Percentiles rank a stretch among this genome's conserved stretches.
These are phyloP conservation scores for Oppia nitens DNA, from an alignment of 1,140 invertebrate species.

Conservation along the genomic window DNA sequence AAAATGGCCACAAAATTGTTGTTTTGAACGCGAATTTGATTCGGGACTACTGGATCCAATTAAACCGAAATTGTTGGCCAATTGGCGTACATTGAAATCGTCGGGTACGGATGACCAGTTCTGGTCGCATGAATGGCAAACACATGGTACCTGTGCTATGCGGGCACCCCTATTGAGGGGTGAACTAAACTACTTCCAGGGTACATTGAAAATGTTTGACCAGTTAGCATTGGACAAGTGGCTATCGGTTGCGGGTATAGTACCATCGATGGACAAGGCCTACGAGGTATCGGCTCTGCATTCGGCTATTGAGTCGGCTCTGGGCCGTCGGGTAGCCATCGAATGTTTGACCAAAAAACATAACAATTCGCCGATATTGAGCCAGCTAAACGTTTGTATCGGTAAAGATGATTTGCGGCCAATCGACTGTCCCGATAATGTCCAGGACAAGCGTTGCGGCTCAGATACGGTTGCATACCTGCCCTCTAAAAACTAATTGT, in stretches of 20 bases:
- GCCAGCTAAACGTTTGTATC: constrained; percentile 14
- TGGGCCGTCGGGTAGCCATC: constrained; percentile 5
- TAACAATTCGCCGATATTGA: constrained; percentile 10
- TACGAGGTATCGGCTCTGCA: constrained; percentile 4
- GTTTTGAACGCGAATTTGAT: constrained; percentile 11
- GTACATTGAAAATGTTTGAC: constrained; percentile 11
- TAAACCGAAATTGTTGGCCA: constrained; percentile 5
- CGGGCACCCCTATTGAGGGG: constrained; percentile 11
- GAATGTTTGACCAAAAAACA: constrained; percentile 10
- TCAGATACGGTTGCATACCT: background rate
- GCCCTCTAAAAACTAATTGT: background rate
- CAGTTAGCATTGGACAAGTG: constrained; percentile 10
- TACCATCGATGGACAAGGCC: constrained; percentile 2
- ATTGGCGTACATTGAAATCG: constrained; percentile 12
- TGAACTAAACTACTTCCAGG: constrained; percentile 18
- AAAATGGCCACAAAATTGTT: constrained; percentile 15
- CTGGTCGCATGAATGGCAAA: constrained; percentile 19
- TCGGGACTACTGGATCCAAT: constrained; percentile 1
- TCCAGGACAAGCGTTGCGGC: background rate
- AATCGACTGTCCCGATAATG: constrained; percentile 12
- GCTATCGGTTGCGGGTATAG: constrained; percentile 6
- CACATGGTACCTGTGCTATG: constrained; percentile 19
- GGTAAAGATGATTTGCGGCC: constrained; percentile 6
- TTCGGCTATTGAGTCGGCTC: constrained; percentile 7
- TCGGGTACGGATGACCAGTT: constrained; percentile 12